Evolutionary conservation across 1,140 invertebrate species (phyloP), one percentile per base, ranked within the genome.

Genomic region (Cydia splendana): DNA sequence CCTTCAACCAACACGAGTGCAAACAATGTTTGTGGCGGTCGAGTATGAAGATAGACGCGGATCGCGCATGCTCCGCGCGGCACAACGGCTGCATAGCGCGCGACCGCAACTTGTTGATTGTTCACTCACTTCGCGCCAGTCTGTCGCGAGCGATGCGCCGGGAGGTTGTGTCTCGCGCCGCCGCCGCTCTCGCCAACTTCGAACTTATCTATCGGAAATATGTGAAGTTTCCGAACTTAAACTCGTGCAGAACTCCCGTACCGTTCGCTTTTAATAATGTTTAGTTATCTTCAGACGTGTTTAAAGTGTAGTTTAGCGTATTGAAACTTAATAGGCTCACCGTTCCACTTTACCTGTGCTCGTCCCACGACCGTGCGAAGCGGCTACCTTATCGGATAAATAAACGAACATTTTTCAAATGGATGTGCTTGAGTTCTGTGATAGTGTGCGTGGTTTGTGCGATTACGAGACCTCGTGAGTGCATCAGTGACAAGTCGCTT

Each of bases 381-480:
- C 89, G 90, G 91, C 91, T 88, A 91, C 88, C 89, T 91, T 90
- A 91, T 93, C 84, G 89, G 88, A 93, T 89, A 91, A 93, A 93
- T 89, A 91, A 93, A 93, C 91, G 91, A 88, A 93, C 87, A 91
- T 91, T 91, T 93, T 93, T 92, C 88, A 92, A 92, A 93, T 93
- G 90, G 90, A 91, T 91, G 90, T 92, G 90, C 85, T 92, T 86
- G 84, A 86, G 85, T 88, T 87, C 76, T 88, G 91, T 91, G 91
- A 91, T 90, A 91, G 90, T 93, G 91, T 90, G 85, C 87, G 89
- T 91, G 88, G 83, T 91, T 85, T 87, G 87, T 91, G 91, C 86
- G 80, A 84, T 87, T 86, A 85, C 83, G 82, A 87, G 83, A 91
- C 89, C 82, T 78, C 79, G 85, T 90, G 87, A 88, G 86, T 91